Evolutionary conservation across 1,140 invertebrate genomes (phyloP), one percentile per base, ranked within the genome.

Genomic region (Sinella curviseta): DNA sequence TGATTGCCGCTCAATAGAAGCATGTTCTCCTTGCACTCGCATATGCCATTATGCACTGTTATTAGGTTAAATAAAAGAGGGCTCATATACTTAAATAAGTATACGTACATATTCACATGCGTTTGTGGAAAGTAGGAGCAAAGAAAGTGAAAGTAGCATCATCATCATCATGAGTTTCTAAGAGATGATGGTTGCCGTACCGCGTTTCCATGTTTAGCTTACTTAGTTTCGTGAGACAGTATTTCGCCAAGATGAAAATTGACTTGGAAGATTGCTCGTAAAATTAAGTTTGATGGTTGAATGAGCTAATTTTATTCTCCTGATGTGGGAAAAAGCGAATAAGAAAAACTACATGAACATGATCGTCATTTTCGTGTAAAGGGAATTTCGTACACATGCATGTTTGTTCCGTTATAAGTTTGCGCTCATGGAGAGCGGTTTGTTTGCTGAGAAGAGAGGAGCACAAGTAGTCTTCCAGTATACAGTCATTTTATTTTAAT

Each of bases 241-340:
- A 20, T 20, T 48, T 48, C 39, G 39, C 20, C 39, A 20, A 8
- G 39, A 48, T 26, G 26, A 65, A 65, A 65, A 65, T n/a, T 65
- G 16, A 8, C 57, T n/a, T 12, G 16, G 57, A 65, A 65, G 14
- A 65, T 65, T 65, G 57, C 57, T 65, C 57, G 26, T 26, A 65
- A 65, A 65, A 65, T 65, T 65, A 65, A 65, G 57, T 65, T 65
- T 65, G 57, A 65, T 26, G 57, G 57, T 65, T 65, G 57, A 65
- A 65, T 65, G 57, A 65, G 57, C 57, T 65, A 65, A 65, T 65
- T 65, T 65, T 48, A n/a, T 65, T 65, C 4, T n/a, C 24, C 26
- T n/a, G 8, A 4, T 65, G 24, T 26, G 8, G 57, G 57, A 8
- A n/a, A 65, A 65, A 26, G 57, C 16, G 24, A 65, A 65, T 12